Evolutionary conservation across 2,113 vertebrate species (phyloP).

Genomic region (Rhombomys opimus): DNA sequence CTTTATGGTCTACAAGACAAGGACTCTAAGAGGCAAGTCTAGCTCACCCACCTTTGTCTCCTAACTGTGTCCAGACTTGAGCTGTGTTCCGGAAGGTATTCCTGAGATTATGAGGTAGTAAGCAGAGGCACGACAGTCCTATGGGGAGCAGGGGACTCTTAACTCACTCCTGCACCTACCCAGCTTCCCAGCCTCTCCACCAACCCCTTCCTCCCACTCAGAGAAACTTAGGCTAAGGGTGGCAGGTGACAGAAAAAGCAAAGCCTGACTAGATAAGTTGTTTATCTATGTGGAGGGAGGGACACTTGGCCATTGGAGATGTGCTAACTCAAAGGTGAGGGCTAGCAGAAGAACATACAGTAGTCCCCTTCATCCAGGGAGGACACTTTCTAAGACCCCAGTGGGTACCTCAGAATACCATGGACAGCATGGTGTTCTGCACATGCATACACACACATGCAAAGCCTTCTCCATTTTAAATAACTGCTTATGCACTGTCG

Average conservation of each 20-base stretch:
- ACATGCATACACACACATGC: neutral
- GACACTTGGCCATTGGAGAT: neutral
- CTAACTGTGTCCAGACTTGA: neutral
- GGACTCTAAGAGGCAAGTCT: neutral
- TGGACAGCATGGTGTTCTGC: no score
- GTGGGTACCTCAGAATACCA: neutral
- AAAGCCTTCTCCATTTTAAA: neutral
- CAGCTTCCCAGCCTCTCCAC: neutral
- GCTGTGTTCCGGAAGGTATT: neutral
- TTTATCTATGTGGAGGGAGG: neutral
- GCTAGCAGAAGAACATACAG: neutral
- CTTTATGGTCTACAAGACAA: neutral
- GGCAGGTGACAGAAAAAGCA: constrained; percentile 54
- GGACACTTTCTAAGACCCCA: neutral
- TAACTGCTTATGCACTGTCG: neutral
- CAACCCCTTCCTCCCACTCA: constrained; percentile 41
- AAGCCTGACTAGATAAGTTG: neutral
- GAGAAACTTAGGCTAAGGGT: constrained; percentile 40
- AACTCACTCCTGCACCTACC: neutral
- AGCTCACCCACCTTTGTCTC: neutral
- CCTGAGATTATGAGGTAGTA: neutral
- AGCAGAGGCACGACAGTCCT: accelerated
- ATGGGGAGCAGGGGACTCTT: neutral
- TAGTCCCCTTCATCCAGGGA: neutral
- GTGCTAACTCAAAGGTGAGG: constrained; percentile 28